phyloP scores from a whole-genome alignment of 2,797 vertebrate species.

The Sylvia borin region DNA sequence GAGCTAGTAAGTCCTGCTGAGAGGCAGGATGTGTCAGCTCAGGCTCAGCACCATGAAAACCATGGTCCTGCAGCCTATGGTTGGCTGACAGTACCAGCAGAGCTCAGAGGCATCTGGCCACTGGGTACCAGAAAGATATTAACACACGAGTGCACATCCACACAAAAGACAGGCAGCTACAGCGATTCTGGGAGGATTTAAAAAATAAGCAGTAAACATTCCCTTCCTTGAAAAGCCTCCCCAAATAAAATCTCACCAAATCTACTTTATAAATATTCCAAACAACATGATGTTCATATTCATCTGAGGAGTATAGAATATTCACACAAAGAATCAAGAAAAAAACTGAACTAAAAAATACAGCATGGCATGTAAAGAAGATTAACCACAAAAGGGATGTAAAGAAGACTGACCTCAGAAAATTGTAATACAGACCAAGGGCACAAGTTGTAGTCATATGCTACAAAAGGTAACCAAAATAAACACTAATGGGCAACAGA shows the following conservation, averaged over 20 bases:
- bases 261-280: neutral
- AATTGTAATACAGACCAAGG: neutral
- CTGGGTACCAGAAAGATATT: neutral
- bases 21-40: slow-evolving; percentile 9
- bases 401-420: neutral
- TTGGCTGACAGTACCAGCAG: neutral
- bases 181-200: neutral
- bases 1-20: slow-evolving; percentile 10
- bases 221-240: neutral
- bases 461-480: slow-evolving; percentile 12
- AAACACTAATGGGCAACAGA: neutral
- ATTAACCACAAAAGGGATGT: neutral
- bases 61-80: neutral
- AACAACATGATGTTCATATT: neutral
- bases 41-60: neutral
- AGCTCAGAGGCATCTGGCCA: neutral
- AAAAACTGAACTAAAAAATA: neutral
- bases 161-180: neutral
- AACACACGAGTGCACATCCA: slow-evolving; percentile 8
- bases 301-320: neutral
- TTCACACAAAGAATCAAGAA: neutral
- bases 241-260: neutral
- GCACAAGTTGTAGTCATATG: neutral
- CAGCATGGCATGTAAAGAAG: neutral
- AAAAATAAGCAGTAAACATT: neutral